phyloP scores from a whole-genome alignment of 2,888 invertebrate species.

The Homarus gammarus region DNA sequence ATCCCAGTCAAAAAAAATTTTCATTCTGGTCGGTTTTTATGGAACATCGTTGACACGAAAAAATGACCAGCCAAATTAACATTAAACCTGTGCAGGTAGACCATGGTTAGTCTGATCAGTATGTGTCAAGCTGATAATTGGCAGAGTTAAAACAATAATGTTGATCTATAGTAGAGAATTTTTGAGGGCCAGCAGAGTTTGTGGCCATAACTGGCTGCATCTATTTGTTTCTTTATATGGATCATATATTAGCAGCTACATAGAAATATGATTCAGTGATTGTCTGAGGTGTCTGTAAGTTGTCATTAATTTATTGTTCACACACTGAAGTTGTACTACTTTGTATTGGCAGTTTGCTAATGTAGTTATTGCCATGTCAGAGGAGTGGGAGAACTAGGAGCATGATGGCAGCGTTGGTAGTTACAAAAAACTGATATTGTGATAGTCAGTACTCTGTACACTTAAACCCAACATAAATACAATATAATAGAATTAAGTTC shows the following conservation, averaged over 20 bases:
- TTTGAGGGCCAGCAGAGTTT: background rate
- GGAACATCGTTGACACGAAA: too few relatives aligned
- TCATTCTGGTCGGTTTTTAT: too few relatives aligned
- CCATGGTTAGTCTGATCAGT: background rate
- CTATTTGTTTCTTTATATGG: background rate
- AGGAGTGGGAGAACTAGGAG: background rate
- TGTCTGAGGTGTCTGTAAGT: background rate
- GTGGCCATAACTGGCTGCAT: background rate
- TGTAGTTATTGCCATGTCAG: background rate
- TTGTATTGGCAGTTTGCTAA: background rate
- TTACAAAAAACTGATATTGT: background rate
- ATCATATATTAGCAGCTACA: background rate
- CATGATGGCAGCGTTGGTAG: background rate
- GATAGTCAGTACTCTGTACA: background rate
- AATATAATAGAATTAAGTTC: background rate
- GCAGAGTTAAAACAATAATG: too few relatives aligned
- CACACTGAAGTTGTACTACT: background rate
- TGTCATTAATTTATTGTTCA: constrained; percentile 4
- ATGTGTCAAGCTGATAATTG: too few relatives aligned
- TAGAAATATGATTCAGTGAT: background rate
- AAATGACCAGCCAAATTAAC: too few relatives aligned
- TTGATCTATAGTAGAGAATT: background rate
- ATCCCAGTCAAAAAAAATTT: background rate
- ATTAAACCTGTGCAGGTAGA: too few relatives aligned
- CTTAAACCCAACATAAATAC: background rate